Base-by-base conservation (phyloP, 2,888 invertebrate genomes). In the Drosophila paramelanica region DNA sequence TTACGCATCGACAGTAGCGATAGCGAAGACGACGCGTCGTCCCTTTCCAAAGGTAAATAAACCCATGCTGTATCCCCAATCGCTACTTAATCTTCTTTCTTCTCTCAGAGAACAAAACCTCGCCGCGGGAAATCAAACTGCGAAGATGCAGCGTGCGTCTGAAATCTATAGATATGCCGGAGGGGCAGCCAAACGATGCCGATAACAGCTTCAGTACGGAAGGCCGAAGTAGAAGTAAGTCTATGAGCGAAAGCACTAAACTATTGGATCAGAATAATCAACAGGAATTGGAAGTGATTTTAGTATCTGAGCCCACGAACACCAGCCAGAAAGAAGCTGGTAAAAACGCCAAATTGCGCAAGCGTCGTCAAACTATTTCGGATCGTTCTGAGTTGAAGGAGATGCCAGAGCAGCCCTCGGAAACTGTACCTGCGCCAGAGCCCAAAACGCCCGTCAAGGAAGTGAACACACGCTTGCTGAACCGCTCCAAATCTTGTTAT, bases 1-100 rank as follows among this genome's bases (percentile, higher is more conserved):
- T 11, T 72, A 27, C 69, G 69, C 11, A 74, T 81, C 46, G 67
- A 78, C 11, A 66, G 59, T 27, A 77, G 77, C 36, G 55, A 36
- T 13, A 53, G 59, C 14, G 71, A 75, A 31, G 56, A 67, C 36
- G 65, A 74, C 8, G 2, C 27, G 4, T 13, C 33, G 11, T 13
- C 13, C 2, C n/a, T 10, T 33, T 7, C 4, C 4, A 14, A 27
- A 46, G 52, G 72, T 72, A 65, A 42, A 14, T 11, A 47, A 3
- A 8, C 11, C 1, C 0, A 0, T 13, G 10, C 0, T 6, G 0
- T 25, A 27, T 8, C 4, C 23, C 7, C 8, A 27, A 8, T 38
- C 17, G 5, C 25, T 33, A 27, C 13, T 10, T 11, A 38, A 45
- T 8, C 0, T 31, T 20, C 20, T 20, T 20, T 20, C 20, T 59